These are phyloP conservation scores for Myocastor coypus DNA, from an alignment of 2,113 vertebrate species.

Conservation along the genomic window DNA sequence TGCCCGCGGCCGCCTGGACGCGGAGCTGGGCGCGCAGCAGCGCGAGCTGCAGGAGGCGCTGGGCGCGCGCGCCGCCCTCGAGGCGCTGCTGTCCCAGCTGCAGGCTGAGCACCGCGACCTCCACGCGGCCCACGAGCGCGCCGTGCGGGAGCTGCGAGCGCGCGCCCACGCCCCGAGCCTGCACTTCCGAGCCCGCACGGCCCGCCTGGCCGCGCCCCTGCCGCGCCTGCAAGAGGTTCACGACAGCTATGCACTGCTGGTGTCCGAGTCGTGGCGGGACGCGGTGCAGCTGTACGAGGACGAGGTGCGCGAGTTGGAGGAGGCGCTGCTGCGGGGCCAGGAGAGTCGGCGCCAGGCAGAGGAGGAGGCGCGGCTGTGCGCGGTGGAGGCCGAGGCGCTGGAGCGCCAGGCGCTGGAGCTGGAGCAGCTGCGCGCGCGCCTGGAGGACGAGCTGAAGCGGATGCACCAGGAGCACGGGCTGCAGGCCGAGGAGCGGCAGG, in stretches of 20 bases:
- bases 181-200: constrained; percentile 63
- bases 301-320: constrained; percentile 91
- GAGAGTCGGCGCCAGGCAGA: constrained; percentile 87
- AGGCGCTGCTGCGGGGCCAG: constrained; percentile 86
- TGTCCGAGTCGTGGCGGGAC: constrained; percentile 91
- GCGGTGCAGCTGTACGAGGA: constrained; percentile 91
- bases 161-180: constrained; percentile 81
- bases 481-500: constrained; percentile 91
- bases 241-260: constrained; percentile 88
- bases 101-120: constrained; percentile 87
- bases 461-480: constrained; percentile 88
- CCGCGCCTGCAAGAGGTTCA: constrained; percentile 88
- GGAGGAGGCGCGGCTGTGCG: constrained; percentile 88
- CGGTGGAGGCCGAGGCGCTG: constrained; percentile 88
- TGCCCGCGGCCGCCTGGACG: constrained; percentile 85
- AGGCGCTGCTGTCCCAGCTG: constrained; percentile 89
- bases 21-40: constrained; percentile 86
- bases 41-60: constrained; percentile 85
- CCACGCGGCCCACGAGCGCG: constrained; percentile 87
- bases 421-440: constrained; percentile 86
- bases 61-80: constrained; percentile 87
- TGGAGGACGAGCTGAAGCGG: constrained; percentile 90
- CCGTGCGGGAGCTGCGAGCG: constrained; percentile 84
- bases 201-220: constrained; percentile 79
- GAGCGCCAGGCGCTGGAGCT: constrained; percentile 87